These are phyloP conservation scores for Parus major DNA, from an alignment of 2,113 vertebrate genomes.

Conservation along the genomic window DNA sequence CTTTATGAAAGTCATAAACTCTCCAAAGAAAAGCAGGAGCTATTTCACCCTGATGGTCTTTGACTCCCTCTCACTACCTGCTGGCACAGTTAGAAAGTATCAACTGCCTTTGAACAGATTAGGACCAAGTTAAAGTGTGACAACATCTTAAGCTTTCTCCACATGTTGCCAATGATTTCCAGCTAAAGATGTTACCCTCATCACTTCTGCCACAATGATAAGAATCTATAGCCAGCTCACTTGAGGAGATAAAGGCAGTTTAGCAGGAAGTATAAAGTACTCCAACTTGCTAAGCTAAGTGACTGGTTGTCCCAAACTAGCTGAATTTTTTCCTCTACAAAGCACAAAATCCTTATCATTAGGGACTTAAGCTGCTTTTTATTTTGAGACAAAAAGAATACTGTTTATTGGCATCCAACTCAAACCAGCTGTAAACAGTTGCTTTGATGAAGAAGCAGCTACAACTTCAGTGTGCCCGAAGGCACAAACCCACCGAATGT, in stretches of 20 bases:
- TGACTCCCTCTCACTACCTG: conserved; percentile 65
- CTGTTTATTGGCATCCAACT: conserved; percentile 81
- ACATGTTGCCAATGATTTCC: conserved; percentile 83
- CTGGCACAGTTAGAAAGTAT: conserved; percentile 73
- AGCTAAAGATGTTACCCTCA: conserved; percentile 82
- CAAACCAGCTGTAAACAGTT: conserved; percentile 94
- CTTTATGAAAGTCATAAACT: conserved; percentile 72
- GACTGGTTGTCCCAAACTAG: conserved; percentile 72
- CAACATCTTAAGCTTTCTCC: conserved; percentile 88
- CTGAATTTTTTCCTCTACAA: conserved; percentile 73
- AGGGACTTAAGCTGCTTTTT: conserved; percentile 83
- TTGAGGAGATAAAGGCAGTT: conserved; percentile 76
- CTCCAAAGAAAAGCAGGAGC: conserved; percentile 46
- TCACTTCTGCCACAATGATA: conserved; percentile 78
- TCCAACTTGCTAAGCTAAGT: conserved; percentile 69
- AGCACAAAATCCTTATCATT: conserved; percentile 86
- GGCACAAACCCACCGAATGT: conserved; percentile 74
- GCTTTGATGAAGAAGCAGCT: conserved; percentile 87
- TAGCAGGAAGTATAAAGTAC: conserved; percentile 45
- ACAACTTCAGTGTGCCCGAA: conserved; percentile 69
- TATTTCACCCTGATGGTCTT: conserved; percentile 49
- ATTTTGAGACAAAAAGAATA: conserved; percentile 85
- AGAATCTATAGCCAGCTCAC: conserved; percentile 73
- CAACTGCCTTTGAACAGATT: conserved; percentile 85
- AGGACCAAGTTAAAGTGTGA: conserved; percentile 87